These are phyloP conservation scores for Parnassius glacialis DNA, from an alignment of 2,888 invertebrate genomes.

Conservation along the genomic window DNA sequence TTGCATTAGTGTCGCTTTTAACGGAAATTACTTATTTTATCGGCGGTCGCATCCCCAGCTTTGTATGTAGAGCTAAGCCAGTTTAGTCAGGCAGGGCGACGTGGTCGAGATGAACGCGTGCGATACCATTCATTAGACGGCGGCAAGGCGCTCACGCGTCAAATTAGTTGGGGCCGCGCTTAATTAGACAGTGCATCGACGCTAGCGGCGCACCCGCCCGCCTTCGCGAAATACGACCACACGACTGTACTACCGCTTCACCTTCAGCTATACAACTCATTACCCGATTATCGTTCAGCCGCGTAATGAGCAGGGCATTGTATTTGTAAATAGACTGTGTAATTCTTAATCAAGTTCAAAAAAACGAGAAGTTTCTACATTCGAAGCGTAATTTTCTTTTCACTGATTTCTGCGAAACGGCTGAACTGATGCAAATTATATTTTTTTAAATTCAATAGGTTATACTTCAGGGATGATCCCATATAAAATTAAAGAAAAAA, in stretches of 20 bases:
- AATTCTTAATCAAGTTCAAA: neutral
- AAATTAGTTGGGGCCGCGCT: constrained; percentile 72
- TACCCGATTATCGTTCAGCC: constrained; percentile 12
- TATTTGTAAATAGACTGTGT: constrained; percentile 11
- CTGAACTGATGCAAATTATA: too few species aligned
- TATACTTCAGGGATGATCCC: too few species aligned
- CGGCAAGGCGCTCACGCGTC: constrained; percentile 66
- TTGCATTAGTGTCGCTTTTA: constrained; percentile 35
- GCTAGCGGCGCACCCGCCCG: constrained; percentile 36
- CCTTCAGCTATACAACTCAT: constrained; percentile 6
- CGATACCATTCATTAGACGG: constrained; percentile 79
- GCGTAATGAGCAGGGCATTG: constrained; percentile 12
- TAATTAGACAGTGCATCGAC: constrained; percentile 66
- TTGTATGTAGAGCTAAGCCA: constrained; percentile 33
- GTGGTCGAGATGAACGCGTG: constrained; percentile 75
- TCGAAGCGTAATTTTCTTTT: too few species aligned
- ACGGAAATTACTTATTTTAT: constrained; percentile 56
- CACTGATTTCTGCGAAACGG: too few species aligned
- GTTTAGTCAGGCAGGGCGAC: constrained; percentile 44
- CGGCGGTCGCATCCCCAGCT: constrained; percentile 50
- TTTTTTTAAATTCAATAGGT: too few species aligned
- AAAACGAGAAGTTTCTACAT: too few species aligned
- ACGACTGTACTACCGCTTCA: constrained; percentile 17
- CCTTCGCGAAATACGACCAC: constrained; percentile 30
- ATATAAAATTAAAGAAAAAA: too few species aligned